Evolutionary conservation across 2,797 vertebrate genomes (phyloP).

Genomic region (Botia kubotai): DNA sequence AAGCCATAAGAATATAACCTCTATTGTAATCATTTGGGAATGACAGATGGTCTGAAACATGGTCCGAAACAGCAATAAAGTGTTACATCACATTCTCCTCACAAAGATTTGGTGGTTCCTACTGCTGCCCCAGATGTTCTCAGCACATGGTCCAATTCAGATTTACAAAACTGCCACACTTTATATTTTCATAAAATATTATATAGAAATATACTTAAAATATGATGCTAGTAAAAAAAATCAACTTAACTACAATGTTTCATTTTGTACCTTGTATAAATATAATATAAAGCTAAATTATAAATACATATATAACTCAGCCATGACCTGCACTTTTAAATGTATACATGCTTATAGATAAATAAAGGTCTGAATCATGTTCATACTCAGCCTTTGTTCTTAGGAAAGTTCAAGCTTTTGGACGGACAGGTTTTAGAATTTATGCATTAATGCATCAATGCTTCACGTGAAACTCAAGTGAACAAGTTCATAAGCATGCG

Average conservation of each 20-base stretch:
- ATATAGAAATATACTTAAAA: background rate
- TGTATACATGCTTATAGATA: background rate
- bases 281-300: too few species aligned
- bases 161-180: background rate
- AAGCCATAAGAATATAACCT: conserved; percentile 73
- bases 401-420: conserved; percentile 19
- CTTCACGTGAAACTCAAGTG: background rate
- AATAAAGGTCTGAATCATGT: conserved; percentile 2
- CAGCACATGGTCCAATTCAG: background rate
- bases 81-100: conserved; percentile 61
- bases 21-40: conserved; percentile 83
- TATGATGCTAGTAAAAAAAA: too few species aligned
- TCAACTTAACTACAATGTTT: too few species aligned
- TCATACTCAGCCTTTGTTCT: background rate
- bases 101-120: conserved; percentile 34
- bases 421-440: background rate
- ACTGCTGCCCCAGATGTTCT: conserved; percentile 21
- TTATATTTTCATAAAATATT: background rate
- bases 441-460: background rate
- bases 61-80: conserved; percentile 50
- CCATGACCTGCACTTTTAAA: background rate
- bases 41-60: conserved; percentile 80
- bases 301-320: background rate
- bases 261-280: too few species aligned
- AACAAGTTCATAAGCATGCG: conserved; percentile 18